phyloP scores from a whole-genome alignment of 2,888 invertebrate genomes.

The Fissipunctia ypsillon region DNA sequence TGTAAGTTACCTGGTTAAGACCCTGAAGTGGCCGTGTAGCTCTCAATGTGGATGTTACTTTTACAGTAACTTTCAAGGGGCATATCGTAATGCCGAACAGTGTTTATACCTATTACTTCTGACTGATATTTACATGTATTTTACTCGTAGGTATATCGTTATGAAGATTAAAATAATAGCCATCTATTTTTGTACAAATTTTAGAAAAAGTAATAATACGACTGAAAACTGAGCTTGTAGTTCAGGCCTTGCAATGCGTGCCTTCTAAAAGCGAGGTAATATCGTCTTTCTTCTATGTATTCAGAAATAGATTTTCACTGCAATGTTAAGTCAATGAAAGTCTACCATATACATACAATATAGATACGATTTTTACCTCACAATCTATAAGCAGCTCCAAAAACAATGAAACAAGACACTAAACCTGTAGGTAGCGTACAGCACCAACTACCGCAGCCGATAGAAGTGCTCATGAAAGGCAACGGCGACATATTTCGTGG shows the following conservation, averaged over 20 bases:
- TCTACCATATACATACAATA: background rate
- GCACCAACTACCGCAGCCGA: slow-evolving; percentile 4
- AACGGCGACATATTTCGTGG: slow-evolving; percentile 56
- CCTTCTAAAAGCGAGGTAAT: no score
- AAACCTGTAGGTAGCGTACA: slow-evolving; percentile 22
- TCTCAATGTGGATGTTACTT: slow-evolving; percentile 32
- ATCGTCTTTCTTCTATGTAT: no score
- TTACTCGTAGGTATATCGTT: background rate
- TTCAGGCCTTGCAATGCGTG: no score
- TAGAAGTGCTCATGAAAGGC: slow-evolving; percentile 36
- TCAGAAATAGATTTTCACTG: no score
- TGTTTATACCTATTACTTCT: slow-evolving; percentile 5
- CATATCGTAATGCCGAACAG: background rate
- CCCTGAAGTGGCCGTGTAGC: slow-evolving; percentile 29
- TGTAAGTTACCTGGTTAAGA: slow-evolving; percentile 26
- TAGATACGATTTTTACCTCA: background rate
- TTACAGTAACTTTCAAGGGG: slow-evolving; percentile 22
- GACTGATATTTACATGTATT: background rate
- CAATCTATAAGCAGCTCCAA: background rate
- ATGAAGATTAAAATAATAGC: background rate
- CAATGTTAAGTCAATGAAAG: background rate
- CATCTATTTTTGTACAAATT: background rate
- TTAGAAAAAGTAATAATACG: background rate
- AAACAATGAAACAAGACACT: slow-evolving; percentile 1
- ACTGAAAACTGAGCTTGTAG: no score